Evolutionary conservation across 2,888 invertebrate species (phyloP), one percentile per base, ranked within the genome.

Genomic region (Aplocera efformata): DNA sequence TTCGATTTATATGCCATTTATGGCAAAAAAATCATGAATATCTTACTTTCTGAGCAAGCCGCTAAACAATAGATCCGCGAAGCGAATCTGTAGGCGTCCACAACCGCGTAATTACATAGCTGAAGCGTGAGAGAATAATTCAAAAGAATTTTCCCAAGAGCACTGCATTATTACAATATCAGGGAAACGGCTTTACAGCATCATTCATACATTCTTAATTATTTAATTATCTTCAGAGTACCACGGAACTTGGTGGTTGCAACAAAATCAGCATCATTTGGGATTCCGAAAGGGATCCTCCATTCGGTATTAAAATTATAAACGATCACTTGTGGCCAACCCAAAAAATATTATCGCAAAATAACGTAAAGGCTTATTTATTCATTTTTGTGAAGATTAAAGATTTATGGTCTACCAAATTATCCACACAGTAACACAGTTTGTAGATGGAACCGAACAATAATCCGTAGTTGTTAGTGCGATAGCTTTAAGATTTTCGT

Each of bases 201-300:
- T 82, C 79, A 83, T 82, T 85, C 83, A 85, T 84, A 83, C 82
- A 85, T 84, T 83, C 71, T 82, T 85, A 84, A 86, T 85, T 82
- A 85, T 84, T 85, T 84, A 85, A 86, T 86, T 85, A 84, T 81
- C 83, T 81, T 77, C 67, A 63, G 74, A 80, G 79, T 76, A 67
- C 72, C 58, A 58, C 70, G 67, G 67, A 66, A 74, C 66, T 72
- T 69, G 66, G 63, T 17, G 63, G 68, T 71, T 76, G 70, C 73
- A 79, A 77, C 77, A 78, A 79, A 77, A 73, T 71, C 72, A 51
- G 57, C 60, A 64, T 73, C 78, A 79, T 80, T 76, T 78, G 72
- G 70, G 72, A 79, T 76, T 79, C 67, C 51, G 56, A 70, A 56
- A 57, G 52, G 57, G 65, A 60, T 62, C 63, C 67, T 67, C 63